phyloP scores from a whole-genome alignment of 2,113 vertebrate species.

The Ciconia stormi region DNA sequence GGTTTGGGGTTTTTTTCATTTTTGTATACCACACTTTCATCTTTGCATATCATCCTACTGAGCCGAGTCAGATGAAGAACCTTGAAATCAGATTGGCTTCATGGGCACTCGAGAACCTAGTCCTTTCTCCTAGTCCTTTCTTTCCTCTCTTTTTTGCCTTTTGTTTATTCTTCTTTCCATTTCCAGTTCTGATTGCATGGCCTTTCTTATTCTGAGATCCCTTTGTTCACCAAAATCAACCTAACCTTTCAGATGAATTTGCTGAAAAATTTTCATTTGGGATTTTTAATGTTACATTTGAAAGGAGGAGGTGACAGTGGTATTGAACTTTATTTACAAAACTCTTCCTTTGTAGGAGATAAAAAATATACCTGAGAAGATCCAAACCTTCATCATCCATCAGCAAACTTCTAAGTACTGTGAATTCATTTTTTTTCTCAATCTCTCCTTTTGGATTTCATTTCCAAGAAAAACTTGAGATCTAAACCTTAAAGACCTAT shows the following conservation, averaged over 20 bases:
- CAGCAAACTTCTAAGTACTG: not conserved
- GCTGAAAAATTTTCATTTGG: not conserved
- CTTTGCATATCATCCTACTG: not conserved
- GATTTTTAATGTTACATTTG: not conserved
- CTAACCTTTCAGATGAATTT: not conserved
- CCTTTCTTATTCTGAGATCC: not conserved
- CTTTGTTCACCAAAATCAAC: not conserved
- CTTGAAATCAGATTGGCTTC: not conserved
- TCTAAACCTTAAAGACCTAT: not conserved
- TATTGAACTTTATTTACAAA: not conserved
- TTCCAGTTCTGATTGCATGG: not conserved
- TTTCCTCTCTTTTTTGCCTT: not conserved
- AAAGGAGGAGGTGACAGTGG: not conserved
- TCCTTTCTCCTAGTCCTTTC: not conserved
- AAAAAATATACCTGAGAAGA: not conserved
- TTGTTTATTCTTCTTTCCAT: not conserved
- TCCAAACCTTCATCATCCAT: not conserved
- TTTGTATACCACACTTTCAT: not conserved
- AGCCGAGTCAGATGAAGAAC: not conserved
- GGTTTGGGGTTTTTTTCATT: not conserved
- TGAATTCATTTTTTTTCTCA: not conserved
- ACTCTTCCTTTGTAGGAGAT: not conserved
- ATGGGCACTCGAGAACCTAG: no score
- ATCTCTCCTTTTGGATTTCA: not conserved
- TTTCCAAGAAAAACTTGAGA: not conserved